phyloP scores from a whole-genome alignment of 1,140 invertebrate species.

The Bombus superbus region DNA sequence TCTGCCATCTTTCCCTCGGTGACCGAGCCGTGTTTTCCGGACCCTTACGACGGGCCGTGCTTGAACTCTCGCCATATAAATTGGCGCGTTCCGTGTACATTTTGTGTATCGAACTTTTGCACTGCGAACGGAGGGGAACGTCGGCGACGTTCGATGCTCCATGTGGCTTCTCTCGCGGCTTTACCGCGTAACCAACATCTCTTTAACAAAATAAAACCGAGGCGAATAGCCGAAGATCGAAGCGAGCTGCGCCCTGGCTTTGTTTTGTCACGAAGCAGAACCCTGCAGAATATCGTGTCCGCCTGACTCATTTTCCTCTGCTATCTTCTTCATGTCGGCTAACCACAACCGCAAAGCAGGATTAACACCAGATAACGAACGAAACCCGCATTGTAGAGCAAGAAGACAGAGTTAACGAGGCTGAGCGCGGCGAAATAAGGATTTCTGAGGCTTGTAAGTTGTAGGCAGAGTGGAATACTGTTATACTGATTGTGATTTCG shows the following conservation, averaged over 20 bases:
- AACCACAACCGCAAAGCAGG: neutral
- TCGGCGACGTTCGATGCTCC: neutral
- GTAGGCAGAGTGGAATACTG: neutral
- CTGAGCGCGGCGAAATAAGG: neutral
- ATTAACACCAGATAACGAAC: constrained; percentile 27
- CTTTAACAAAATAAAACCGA: neutral
- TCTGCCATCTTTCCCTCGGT: neutral
- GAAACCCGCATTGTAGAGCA: neutral
- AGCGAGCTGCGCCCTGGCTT: too few relatives aligned
- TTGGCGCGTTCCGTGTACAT: too few relatives aligned
- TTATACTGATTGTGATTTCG: constrained; percentile 17
- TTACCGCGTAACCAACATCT: neutral
- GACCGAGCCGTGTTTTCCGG: too few relatives aligned
- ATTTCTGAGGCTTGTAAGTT: neutral
- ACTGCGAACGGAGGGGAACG: neutral
- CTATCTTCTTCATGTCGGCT: constrained; percentile 10
- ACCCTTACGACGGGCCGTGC: too few relatives aligned
- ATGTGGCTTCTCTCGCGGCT: neutral
- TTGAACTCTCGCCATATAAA: neutral
- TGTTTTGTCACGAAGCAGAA: too few relatives aligned
- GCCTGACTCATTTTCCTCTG: too few relatives aligned
- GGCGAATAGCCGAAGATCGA: neutral
- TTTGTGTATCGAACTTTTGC: neutral
- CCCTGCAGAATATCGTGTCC: neutral
- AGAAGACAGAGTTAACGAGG: too few relatives aligned